Evolutionary conservation across 2,888 invertebrate genomes (phyloP).

Genomic region (Diaprepes abbreviatus): DNA sequence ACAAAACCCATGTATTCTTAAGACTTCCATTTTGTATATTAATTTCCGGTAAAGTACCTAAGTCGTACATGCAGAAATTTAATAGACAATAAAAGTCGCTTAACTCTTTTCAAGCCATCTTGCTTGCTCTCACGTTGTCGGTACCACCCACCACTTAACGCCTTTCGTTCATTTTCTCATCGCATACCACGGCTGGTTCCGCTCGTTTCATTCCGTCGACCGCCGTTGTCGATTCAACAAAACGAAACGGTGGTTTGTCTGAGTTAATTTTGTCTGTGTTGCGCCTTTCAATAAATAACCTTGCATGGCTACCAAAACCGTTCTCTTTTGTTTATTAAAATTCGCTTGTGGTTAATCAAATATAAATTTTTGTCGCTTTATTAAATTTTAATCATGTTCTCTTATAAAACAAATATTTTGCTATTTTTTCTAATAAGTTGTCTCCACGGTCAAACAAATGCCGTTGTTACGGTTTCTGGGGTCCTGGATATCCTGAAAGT

Average conservation of each 20-base stretch:
- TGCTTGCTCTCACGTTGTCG: neutral
- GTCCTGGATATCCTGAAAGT: constrained; percentile 74
- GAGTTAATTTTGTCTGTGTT: neutral
- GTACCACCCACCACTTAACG: constrained; percentile 22
- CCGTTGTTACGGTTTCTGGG: constrained; percentile 63
- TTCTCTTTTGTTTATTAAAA: constrained; percentile 10
- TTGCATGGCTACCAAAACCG: constrained; percentile 15
- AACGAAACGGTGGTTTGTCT: neutral
- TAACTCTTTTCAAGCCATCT: neutral
- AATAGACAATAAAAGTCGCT: neutral
- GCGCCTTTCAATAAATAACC: constrained; percentile 4
- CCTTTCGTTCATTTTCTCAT: constrained; percentile 5
- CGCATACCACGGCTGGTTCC: neutral
- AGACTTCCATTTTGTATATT: no score
- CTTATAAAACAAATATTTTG: no score
- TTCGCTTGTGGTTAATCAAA: neutral
- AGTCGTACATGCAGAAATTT: neutral
- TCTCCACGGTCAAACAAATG: constrained; percentile 6
- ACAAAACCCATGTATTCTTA: no score
- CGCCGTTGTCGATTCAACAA: neutral
- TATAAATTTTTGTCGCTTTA: no score
- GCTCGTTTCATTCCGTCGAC: constrained; percentile 2
- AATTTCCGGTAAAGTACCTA: neutral
- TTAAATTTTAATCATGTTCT: no score
- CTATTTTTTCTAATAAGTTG: neutral